A percentile compares a stretch with the other conserved stretches of the same genome.
phyloP scores from a whole-genome alignment of 2,113 vertebrate species.

The Oreochromis aureus region DNA sequence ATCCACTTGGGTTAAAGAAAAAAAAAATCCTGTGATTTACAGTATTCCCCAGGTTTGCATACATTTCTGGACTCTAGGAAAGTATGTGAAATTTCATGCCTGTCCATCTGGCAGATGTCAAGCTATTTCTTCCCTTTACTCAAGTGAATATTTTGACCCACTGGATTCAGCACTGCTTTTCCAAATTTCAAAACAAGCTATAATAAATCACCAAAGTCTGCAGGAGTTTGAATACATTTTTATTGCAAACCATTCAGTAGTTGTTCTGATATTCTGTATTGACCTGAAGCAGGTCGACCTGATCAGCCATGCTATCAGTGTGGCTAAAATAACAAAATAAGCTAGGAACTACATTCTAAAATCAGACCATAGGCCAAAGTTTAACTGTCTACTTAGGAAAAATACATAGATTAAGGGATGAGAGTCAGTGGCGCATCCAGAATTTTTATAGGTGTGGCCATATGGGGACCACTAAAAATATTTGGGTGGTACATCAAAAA shows the following conservation, averaged over 20 bases:
- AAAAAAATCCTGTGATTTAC: background rate
- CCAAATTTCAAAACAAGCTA: background rate
- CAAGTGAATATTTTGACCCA: background rate
- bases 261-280: background rate
- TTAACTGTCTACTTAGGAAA: conserved; percentile 32
- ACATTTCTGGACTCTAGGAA: background rate
- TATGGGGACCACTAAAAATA: background rate
- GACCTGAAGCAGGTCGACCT: background rate
- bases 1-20: background rate
- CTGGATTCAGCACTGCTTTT: background rate
- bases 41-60: background rate
- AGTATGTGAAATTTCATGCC: background rate
- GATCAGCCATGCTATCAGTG: background rate
- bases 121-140: background rate
- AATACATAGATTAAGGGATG: conserved; percentile 1
- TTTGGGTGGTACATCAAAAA: background rate
- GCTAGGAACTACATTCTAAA: background rate
- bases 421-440: background rate
- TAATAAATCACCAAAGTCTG: background rate
- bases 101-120: background rate
- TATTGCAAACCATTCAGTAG: background rate
- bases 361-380: background rate
- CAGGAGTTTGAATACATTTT: background rate
- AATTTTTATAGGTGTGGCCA: background rate
- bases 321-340: background rate